Conservation (phyloP, 2,888 invertebrate genomes). For the Germaria angustata region DNA sequence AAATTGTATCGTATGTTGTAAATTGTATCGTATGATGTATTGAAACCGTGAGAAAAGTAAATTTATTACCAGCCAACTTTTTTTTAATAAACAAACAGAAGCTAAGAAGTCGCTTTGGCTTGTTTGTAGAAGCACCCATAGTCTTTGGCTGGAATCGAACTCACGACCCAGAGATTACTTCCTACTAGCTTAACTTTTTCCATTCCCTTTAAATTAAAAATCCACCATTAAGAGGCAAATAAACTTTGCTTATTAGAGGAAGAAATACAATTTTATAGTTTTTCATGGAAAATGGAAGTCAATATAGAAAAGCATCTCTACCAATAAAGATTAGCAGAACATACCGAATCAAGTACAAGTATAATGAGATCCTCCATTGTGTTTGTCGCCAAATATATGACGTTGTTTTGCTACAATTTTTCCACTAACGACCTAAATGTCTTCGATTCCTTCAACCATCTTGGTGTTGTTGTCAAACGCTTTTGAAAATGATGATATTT, state of each 20-base stretch:
- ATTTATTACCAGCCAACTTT: too few relatives aligned
- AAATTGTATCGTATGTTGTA: too few relatives aligned
- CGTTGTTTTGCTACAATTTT: conserved; percentile 51
- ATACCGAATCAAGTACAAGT: not conserved
- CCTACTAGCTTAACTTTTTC: too few relatives aligned
- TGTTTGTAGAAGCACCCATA: too few relatives aligned
- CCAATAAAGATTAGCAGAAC: conserved; percentile 36
- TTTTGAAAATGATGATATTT: conserved; percentile 38
- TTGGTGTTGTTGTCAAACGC: conserved; percentile 21
- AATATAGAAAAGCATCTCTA: conserved; percentile 30
- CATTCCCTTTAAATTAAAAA: too few relatives aligned
- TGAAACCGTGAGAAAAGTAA: too few relatives aligned
- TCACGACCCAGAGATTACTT: too few relatives aligned
- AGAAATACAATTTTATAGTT: conserved; percentile 52
- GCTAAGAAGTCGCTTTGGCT: too few relatives aligned
- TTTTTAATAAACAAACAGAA: too few relatives aligned
- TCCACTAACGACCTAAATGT: conserved; percentile 32
- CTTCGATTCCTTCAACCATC: conserved; percentile 33
- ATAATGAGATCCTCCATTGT: conserved; percentile 55
- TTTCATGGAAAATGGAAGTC: not conserved
- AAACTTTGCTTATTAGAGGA: conserved; percentile 42
- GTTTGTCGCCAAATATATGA: conserved; percentile 59
- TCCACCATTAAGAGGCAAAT: conserved; percentile 7
- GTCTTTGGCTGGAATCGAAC: too few relatives aligned
- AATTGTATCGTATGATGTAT: too few relatives aligned